Evolutionary conservation across 2,888 invertebrate species (phyloP), one percentile per base, ranked within the genome.

Genomic region (Sesamia inferens): DNA sequence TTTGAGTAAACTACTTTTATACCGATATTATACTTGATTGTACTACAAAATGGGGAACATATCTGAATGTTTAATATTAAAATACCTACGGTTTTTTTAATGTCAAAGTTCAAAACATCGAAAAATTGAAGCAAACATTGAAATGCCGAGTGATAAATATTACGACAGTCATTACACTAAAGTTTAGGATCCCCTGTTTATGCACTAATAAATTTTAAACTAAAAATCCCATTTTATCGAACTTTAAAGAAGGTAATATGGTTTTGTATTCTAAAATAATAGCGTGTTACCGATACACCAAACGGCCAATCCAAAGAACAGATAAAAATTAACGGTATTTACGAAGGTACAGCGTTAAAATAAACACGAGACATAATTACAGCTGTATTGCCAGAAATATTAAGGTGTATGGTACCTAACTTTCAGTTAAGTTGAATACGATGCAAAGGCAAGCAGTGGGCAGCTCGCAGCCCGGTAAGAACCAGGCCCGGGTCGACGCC

Each of bases 201-300:
- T 62, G 57, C 10, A 24, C 5, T 66, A 68, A 79, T 65, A 63
- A 79, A 82, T 63, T 62, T 65, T 82, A 58, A 82, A 73, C 44
- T 55, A 72, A 73, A 72, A 79, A 82, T 66, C 83, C 65, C 42
- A 82, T 82, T 79, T 78, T 58, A 57, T 58, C 61, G 13, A 61
- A 65, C 73, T 72, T 73, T 78, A 79, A 73, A 68, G 79, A 68
- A 68, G 63, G 59, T 82, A 78, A 82, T 78, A 67, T 31, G 31
- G 31, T 31, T 31, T 31, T 31, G 2, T 31, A 31, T 2, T 1
- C 31, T 61, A 62, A 82, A 65, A 61, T 58, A 82, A 79, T 82
- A 78, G 72, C 78, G 47, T 61, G 81, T 80, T 78, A 68, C 81
- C 68, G 76, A 67, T 79, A 82, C 78, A 68, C 66, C 68, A 31